Percentiles rank a stretch among this genome's conserved stretches.
phyloP scores from a whole-genome alignment of 2,888 invertebrate species.

The Heliothis peltigera region DNA sequence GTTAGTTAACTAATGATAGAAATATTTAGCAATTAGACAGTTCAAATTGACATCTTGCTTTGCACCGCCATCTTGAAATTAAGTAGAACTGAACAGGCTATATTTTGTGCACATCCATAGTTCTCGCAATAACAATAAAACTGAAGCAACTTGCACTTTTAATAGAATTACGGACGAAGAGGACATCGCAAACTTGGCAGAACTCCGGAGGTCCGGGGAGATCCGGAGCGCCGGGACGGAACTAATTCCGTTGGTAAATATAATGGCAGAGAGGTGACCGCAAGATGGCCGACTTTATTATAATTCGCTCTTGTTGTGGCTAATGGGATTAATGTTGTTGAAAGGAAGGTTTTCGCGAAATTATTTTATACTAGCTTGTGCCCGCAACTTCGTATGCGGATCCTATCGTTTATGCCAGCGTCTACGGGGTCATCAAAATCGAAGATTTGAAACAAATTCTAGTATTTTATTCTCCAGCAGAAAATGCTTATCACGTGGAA shows the following conservation, averaged over 20 bases:
- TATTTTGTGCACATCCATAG: neutral
- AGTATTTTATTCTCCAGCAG: too few relatives aligned
- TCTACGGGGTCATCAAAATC: too few relatives aligned
- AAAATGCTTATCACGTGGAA: too few relatives aligned
- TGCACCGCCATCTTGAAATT: neutral
- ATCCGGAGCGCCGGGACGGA: constrained; percentile 18
- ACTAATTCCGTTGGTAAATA: constrained; percentile 43
- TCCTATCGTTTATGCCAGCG: too few relatives aligned
- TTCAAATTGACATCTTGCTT: neutral
- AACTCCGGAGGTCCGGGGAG: neutral
- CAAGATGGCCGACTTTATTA: constrained; percentile 29
- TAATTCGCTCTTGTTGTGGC: constrained; percentile 13
- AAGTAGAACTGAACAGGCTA: neutral
- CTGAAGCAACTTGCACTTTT: constrained; percentile 11
- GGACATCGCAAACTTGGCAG: constrained; percentile 25
- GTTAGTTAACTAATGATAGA: neutral
- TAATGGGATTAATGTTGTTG: constrained; percentile 15
- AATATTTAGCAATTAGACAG: neutral
- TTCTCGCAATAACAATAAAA: constrained; percentile 25
- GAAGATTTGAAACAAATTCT: too few relatives aligned
- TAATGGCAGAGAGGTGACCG: constrained; percentile 23
- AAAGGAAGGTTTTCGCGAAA: constrained; percentile 4
- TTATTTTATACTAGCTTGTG: neutral
- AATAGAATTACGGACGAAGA: constrained; percentile 15
- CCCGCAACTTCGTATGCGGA: too few relatives aligned